Conservation (phyloP, 1,140 invertebrate genomes). For the Phthorimaea operculella region DNA sequence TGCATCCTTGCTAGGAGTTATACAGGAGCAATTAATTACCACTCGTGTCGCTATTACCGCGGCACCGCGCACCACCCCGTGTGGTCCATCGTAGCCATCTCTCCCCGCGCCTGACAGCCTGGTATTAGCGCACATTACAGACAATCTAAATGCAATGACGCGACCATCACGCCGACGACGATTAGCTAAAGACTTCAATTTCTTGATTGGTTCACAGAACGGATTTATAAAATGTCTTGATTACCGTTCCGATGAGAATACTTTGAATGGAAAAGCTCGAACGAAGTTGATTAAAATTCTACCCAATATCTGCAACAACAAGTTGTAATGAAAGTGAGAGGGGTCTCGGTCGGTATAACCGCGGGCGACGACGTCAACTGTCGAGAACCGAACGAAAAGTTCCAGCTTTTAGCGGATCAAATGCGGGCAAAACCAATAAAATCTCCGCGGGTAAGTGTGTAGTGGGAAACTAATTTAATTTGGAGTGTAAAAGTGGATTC, state of each 20-base stretch:
- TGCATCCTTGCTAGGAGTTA: not conserved
- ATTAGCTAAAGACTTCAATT: not conserved
- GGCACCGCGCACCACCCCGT: not conserved
- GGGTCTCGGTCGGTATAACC: too few species aligned
- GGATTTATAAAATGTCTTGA: too few species aligned
- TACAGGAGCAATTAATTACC: not conserved
- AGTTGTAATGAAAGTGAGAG: too few species aligned
- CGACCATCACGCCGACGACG: not conserved
- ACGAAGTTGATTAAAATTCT: too few species aligned
- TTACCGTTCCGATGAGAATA: too few species aligned
- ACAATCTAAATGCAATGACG: constrained; percentile 5
- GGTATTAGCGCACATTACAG: not conserved
- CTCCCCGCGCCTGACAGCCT: not conserved
- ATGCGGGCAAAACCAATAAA: constrained; percentile 14
- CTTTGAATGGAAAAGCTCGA: too few species aligned
- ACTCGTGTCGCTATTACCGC: not conserved
- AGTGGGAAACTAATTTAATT: constrained; percentile 51
- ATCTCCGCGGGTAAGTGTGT: constrained; percentile 10
- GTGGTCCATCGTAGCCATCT: not conserved
- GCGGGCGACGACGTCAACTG: too few species aligned
- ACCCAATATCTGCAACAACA: too few species aligned
- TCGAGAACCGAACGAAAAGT: too few species aligned
- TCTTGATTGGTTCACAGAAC: too few species aligned
- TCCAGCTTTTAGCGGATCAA: constrained; percentile 15
- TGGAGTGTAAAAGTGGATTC: constrained; percentile 30